Percentiles rank a stretch among this genome's conserved stretches.
These are phyloP conservation scores for Julus scanicus DNA, from an alignment of 2,888 invertebrate genomes.

Conservation along the genomic window DNA sequence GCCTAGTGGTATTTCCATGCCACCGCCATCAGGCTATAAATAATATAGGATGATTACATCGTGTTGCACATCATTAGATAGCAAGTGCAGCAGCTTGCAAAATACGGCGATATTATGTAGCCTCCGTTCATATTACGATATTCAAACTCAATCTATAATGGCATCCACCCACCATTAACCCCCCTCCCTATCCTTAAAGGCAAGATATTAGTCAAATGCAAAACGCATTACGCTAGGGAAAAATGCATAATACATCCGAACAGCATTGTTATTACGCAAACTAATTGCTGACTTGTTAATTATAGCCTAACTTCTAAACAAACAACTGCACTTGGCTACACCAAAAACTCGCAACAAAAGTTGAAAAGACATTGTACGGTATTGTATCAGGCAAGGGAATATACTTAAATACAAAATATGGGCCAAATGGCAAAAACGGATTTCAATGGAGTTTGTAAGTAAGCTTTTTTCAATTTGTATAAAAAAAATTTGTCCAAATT, in stretches of 20 bases:
- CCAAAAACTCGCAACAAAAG: not conserved
- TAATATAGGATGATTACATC: slow-evolving; percentile 47
- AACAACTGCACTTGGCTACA: not conserved
- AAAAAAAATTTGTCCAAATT: not conserved
- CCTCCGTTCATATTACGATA: slow-evolving; percentile 18
- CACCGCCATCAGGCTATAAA: slow-evolving; percentile 44
- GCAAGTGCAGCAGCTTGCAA: slow-evolving; percentile 31
- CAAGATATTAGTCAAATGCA: slow-evolving; percentile 40
- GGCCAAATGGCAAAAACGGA: too few relatives aligned
- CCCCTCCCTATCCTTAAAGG: slow-evolving; percentile 23
- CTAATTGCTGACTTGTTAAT: slow-evolving; percentile 36
- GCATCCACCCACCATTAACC: slow-evolving; percentile 28
- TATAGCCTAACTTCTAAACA: not conserved
- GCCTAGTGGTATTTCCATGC: slow-evolving; percentile 43
- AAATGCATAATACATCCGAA: slow-evolving; percentile 6
- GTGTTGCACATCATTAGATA: slow-evolving; percentile 47
- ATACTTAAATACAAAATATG: too few relatives aligned
- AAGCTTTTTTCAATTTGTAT: too few relatives aligned
- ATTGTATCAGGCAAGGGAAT: too few relatives aligned
- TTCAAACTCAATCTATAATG: slow-evolving; percentile 43
- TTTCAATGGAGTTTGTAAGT: too few relatives aligned
- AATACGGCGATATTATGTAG: slow-evolving; percentile 39
- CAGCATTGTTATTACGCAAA: not conserved
- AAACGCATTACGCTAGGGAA: not conserved
- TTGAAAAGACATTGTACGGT: not conserved